Evolutionary conservation across 1,140 invertebrate genomes (phyloP), one percentile per base, ranked within the genome.

Genomic region (Helicoverpa zea): DNA sequence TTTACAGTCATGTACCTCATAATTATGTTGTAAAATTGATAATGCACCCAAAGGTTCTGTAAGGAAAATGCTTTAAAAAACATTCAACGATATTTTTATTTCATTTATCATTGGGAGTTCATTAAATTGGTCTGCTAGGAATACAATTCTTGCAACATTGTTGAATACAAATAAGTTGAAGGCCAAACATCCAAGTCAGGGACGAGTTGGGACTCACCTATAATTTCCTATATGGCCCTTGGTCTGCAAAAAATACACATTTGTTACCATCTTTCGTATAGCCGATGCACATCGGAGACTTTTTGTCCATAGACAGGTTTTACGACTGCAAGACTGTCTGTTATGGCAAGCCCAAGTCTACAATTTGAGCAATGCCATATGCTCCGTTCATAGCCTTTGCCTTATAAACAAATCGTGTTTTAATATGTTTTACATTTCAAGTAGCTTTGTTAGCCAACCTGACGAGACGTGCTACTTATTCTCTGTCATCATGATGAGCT

Each of bases 371-470:
- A 52, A 30, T 47, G 56, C 72, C 72, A 59, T 75, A 59, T 23
- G 56, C 64, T 77, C 13, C 18, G 61, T 52, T 77, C 51, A 75
- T 61, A 58, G 73, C 43, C 58, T 75, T 75, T 75, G 61, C 75
- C 75, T 66, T 77, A 66, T 77, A 77, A 52, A 66, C 58, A 64
- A 77, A 77, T 54, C 75, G 35, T 66, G 75, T 77, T 77, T 77
- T 77, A 66, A 77, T 77, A 77, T 12, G 29, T 61, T 77, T 64
- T 11, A 52, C 75, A 30, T 66, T 77, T 64, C 51, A 75, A 75
- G 54, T 75, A 75, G 51, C 29, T 29, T 54, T 64, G 16, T 61
- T 1, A 13, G 23, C 43, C 18, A 29, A 16, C 3, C 51, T 29
- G 51, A 52, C 51, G 3, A 47, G 14, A 13, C 18, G 23, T 52